Conservation (phyloP, 2,113 vertebrate genomes). For the Microcebus lehilahytsara region DNA sequence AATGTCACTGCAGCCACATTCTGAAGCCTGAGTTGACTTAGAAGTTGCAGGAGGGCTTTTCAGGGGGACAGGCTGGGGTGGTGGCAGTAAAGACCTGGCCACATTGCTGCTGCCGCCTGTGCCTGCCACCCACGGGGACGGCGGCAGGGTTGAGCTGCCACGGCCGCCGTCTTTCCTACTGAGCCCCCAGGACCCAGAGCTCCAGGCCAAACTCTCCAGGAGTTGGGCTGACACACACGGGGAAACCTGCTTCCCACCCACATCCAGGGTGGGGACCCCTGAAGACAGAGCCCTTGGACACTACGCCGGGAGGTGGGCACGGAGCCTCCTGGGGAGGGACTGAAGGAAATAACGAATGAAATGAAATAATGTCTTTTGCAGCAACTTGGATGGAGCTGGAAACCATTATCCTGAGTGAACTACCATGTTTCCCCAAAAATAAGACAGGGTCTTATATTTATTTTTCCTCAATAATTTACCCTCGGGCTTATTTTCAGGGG, state of each 20-base stretch:
- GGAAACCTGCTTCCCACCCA: too few species aligned
- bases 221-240: rapidly evolving
- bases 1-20: background rate
- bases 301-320: rapidly evolving
- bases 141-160: rapidly evolving
- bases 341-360: background rate
- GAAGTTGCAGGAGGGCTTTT: background rate
- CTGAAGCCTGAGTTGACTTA: background rate
- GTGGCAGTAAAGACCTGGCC: too few species aligned
- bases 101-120: too few species aligned
- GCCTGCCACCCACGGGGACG: background rate
- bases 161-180: background rate
- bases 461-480: too few species aligned
- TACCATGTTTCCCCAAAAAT: too few species aligned
- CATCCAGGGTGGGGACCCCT: background rate
- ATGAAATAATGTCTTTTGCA: too few species aligned
- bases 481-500: too few species aligned
- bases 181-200: background rate
- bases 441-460: too few species aligned
- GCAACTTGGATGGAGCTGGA: too few species aligned
- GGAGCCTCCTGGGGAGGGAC: background rate
- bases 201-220: background rate
- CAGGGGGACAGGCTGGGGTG: background rate
- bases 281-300: background rate
- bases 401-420: too few species aligned